Conservation (phyloP, 2,888 invertebrate species). For the Falcaria lacertinaria region DNA sequence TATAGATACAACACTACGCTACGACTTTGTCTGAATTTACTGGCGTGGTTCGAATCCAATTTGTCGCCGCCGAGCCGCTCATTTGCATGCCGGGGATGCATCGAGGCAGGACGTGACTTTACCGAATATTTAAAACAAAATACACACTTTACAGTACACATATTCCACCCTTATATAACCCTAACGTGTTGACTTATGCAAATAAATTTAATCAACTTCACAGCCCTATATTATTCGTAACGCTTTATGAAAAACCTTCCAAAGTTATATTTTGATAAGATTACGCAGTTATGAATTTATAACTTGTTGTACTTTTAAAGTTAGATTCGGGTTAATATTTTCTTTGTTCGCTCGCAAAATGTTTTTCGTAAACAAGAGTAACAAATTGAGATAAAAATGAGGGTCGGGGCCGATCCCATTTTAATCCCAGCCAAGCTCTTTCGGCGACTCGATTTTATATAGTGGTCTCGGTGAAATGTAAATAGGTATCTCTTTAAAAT, state of each 20-base stretch:
- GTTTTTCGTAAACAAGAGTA: constrained; percentile 53
- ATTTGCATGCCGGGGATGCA: constrained; percentile 58
- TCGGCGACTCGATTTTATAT: constrained; percentile 40
- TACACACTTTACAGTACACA: not conserved
- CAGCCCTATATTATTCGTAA: constrained; percentile 46
- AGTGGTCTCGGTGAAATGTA: constrained; percentile 40
- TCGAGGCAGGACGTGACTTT: constrained; percentile 56
- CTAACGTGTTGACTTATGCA: constrained; percentile 71
- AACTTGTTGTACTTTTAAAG: constrained; percentile 25
- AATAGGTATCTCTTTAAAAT: constrained; percentile 36
- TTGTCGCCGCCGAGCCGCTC: constrained; percentile 55
- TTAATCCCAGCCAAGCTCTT: constrained; percentile 51
- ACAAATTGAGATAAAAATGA: constrained; percentile 64
- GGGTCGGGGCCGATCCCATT: constrained; percentile 54
- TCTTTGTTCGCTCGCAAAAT: constrained; percentile 48
- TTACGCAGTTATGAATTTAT: constrained; percentile 33
- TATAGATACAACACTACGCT: constrained; percentile 49
- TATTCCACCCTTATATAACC: constrained; percentile 42
- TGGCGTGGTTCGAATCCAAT: constrained; percentile 55
- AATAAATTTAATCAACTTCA: constrained; percentile 75
- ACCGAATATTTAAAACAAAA: constrained; percentile 42
- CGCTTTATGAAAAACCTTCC: no score
- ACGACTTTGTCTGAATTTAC: no score
- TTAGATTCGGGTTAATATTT: constrained; percentile 41
- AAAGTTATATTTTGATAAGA: no score